phyloP scores from a whole-genome alignment of 2,888 invertebrate genomes.

The Chloroclysta siterata region DNA sequence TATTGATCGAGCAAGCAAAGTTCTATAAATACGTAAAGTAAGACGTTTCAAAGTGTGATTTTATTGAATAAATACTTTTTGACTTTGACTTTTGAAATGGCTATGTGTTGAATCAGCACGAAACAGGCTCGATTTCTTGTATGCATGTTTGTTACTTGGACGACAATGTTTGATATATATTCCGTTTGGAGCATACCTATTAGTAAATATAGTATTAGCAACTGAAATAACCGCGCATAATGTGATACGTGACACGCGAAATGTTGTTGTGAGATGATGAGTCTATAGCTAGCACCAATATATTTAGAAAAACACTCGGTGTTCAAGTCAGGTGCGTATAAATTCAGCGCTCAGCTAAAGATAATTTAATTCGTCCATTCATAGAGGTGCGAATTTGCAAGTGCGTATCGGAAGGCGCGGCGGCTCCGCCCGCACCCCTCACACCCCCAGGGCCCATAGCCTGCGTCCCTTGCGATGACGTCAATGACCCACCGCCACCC shows the following conservation, averaged over 20 bases:
- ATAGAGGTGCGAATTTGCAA: slow-evolving; percentile 82
- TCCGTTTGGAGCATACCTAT: background rate
- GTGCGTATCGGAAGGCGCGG: slow-evolving; percentile 80
- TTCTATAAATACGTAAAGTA: too few relatives aligned
- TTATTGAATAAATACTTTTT: too few relatives aligned
- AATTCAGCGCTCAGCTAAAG: slow-evolving; percentile 64
- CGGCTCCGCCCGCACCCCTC: slow-evolving; percentile 45
- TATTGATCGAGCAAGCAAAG: too few relatives aligned
- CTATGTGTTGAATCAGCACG: too few relatives aligned
- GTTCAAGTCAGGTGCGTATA: slow-evolving; percentile 67
- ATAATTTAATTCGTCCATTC: slow-evolving; percentile 81
- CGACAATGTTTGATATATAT: background rate
- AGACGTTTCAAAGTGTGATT: too few relatives aligned
- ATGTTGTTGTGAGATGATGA: slow-evolving; percentile 34
- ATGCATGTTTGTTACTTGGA: background rate
- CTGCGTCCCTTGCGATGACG: slow-evolving; percentile 70
- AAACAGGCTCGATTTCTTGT: too few relatives aligned
- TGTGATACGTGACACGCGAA: slow-evolving; percentile 26
- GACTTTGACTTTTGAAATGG: background rate
- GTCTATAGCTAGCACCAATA: slow-evolving; percentile 39
- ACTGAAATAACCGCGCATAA: slow-evolving; percentile 15
- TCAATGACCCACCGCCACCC: slow-evolving; percentile 78
- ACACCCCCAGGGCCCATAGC: slow-evolving; percentile 47
- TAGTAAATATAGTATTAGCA: background rate
- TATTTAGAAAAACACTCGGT: slow-evolving; percentile 51